Evolutionary conservation across 2,797 vertebrate species (phyloP), one percentile per base, ranked within the genome.

Genomic region (Acanthurus lineatus): DNA sequence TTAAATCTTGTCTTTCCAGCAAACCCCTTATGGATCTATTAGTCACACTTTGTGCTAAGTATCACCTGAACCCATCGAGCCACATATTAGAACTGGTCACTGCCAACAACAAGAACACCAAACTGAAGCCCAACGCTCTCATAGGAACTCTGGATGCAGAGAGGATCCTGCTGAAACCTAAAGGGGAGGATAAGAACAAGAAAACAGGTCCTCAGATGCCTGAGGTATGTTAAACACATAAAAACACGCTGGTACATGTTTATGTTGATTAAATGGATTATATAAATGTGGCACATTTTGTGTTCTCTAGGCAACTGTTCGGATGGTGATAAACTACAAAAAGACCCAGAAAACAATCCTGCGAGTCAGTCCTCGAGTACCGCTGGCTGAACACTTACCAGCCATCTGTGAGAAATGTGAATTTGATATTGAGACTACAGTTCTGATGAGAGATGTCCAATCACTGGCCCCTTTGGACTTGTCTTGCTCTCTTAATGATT

Each of bases 381-480:
- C 97, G 0, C 95, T 99, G 79, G 91, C 94, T 86, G 95, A 97
- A 3, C 95, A 97, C 22, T 48, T 95, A 40, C 95, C 97, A 14
- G 86, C 96, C 56, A 97, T 99, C 79, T 97, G 97, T 86, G 97
- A 96, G 83, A 99, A 99, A 94, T 99, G 98, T 95, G 98, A 99
- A 87, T 98, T 99, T 88, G 96, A 98, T 84, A 87, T 91, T 5
- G 92, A 90, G 40, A 95, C 95, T 17, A 98, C 97, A 0, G 78
- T 97, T 66, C 87, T 99, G 38, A 75, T 97, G 87, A 97, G 94
- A 91, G 96, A 96, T 57, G 93, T 96, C 78, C 95, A 96, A 15
- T 97, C 96, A 62, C 95, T 95, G 87, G 95, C 96, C 71, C 93
- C 95, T 9, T 93, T 99, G 70, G 97, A 99, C 89, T 67, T 97